Evolutionary conservation across 2,888 invertebrate genomes (phyloP).

Genomic region (Yponomeuta sedellus): DNA sequence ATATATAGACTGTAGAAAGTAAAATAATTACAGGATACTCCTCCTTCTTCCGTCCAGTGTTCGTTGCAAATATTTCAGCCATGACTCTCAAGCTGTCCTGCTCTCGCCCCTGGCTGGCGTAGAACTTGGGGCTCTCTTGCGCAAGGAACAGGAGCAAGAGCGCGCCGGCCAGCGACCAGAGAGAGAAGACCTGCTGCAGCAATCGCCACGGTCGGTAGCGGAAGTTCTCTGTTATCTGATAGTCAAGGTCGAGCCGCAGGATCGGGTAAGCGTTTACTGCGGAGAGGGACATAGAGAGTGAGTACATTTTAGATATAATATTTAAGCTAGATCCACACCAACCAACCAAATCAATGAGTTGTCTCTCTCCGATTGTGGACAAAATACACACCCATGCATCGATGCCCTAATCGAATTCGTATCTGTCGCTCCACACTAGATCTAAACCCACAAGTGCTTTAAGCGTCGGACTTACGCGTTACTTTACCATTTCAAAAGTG

Average conservation of each 20-base stretch:
- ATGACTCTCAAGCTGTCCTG: slow-evolving; percentile 16
- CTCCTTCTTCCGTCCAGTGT: slow-evolving; percentile 15
- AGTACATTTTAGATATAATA: not conserved
- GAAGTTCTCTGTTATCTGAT: slow-evolving; percentile 4
- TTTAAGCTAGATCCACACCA: too few relatives aligned
- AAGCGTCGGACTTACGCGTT: too few relatives aligned
- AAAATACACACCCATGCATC: too few relatives aligned
- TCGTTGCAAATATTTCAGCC: slow-evolving; percentile 13
- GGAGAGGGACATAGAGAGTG: not conserved
- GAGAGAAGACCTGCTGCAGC: slow-evolving; percentile 9
- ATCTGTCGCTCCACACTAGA: too few relatives aligned
- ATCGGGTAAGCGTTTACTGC: slow-evolving; percentile 16
- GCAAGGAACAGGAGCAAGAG: slow-evolving; percentile 6
- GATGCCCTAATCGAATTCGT: too few relatives aligned
- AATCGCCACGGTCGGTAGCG: slow-evolving; percentile 19
- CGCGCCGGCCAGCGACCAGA: not conserved
- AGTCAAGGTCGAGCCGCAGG: slow-evolving; percentile 10
- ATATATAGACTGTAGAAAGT: too few relatives aligned
- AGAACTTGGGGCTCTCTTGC: slow-evolving; percentile 22
- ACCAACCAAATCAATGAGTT: too few relatives aligned
- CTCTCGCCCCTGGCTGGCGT: slow-evolving; percentile 16
- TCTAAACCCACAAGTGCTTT: too few relatives aligned
- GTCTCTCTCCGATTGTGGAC: too few relatives aligned
- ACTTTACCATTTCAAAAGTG: too few relatives aligned
- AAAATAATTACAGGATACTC: slow-evolving; percentile 18